Conservation (phyloP, 2,888 invertebrate species). For the Pandemis heparana region DNA sequence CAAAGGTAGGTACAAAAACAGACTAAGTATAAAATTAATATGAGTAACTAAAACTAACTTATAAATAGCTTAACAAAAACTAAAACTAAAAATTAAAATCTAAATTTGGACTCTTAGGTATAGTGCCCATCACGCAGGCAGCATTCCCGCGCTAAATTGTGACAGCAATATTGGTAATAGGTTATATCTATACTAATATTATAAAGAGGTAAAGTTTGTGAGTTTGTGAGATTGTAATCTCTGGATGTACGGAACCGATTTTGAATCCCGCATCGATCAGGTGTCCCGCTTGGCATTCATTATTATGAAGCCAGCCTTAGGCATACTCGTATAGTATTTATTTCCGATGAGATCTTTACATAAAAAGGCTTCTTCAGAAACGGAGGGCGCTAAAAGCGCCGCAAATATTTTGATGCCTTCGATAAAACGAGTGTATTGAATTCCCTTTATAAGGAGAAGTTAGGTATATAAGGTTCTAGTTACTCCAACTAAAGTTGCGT, state of each 20-base stretch:
- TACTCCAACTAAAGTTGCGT: neutral
- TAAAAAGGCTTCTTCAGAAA: slow-evolving; percentile 19
- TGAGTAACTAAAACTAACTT: too few species aligned
- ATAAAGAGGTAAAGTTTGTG: neutral
- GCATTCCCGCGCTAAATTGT: too few species aligned
- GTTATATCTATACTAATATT: too few species aligned
- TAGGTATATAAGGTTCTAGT: neutral
- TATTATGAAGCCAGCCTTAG: neutral
- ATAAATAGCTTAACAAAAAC: too few species aligned
- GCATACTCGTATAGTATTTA: slow-evolving; percentile 21
- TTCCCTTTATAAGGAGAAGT: neutral
- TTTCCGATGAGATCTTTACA: slow-evolving; percentile 12
- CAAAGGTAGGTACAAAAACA: too few species aligned
- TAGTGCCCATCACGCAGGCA: too few species aligned
- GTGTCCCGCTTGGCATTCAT: slow-evolving; percentile 2
- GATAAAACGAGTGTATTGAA: slow-evolving; percentile 3
- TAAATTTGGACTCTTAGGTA: too few species aligned
- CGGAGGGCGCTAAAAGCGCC: slow-evolving; percentile 23
- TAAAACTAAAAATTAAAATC: too few species aligned
- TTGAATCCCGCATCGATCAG: neutral
- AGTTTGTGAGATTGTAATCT: too few species aligned
- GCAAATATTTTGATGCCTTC: slow-evolving; percentile 28
- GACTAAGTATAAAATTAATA: too few species aligned
- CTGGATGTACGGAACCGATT: too few species aligned
- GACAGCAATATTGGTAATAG: too few species aligned